A percentile compares a stretch with the other conserved stretches of the same genome.
phyloP scores from a whole-genome alignment of 2,888 invertebrate species.

The Limenitis camilla region DNA sequence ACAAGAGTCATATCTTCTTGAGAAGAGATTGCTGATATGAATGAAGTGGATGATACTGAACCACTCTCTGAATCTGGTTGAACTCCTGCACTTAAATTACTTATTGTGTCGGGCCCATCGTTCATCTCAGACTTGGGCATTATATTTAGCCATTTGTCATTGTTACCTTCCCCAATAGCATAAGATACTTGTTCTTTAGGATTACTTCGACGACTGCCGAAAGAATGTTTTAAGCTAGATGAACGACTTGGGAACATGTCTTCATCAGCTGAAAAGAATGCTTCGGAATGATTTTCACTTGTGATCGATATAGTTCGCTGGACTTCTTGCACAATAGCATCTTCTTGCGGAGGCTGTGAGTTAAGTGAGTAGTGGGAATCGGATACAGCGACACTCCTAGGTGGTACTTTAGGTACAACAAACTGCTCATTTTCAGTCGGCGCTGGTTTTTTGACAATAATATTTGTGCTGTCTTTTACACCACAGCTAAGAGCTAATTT shows the following conservation, averaged over 20 bases:
- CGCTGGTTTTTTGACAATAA: constrained; percentile 41
- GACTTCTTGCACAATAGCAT: constrained; percentile 76
- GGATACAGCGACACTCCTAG: constrained; percentile 73
- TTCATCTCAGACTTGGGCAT: constrained; percentile 49
- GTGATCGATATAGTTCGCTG: constrained; percentile 91
- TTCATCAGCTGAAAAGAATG: constrained; percentile 95
- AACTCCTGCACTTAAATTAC: constrained; percentile 54
- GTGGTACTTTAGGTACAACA: constrained; percentile 56
- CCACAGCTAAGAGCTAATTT: constrained; percentile 87
- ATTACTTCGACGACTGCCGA: constrained; percentile 64
- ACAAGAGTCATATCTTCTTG: constrained; percentile 94
- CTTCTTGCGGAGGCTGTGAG: constrained; percentile 74
- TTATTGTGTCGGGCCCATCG: constrained; percentile 58
- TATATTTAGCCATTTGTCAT: constrained; percentile 59
- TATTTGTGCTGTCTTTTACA: constrained; percentile 63
- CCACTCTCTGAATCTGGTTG: constrained; percentile 83
- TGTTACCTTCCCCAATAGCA: constrained; percentile 60
- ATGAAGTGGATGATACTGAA: constrained; percentile 88
- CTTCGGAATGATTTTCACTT: constrained; percentile 92
- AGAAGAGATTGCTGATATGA: constrained; percentile 92
- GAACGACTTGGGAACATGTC: constrained; percentile 83
- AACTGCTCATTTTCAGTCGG: constrained; percentile 46
- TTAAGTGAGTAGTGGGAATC: constrained; percentile 81
- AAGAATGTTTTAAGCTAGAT: constrained; percentile 79
- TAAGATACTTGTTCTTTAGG: constrained; percentile 74